Evolutionary conservation across 2,797 vertebrate genomes (phyloP), one percentile per base, ranked within the genome.

Genomic region (Chelmon rostratus): DNA sequence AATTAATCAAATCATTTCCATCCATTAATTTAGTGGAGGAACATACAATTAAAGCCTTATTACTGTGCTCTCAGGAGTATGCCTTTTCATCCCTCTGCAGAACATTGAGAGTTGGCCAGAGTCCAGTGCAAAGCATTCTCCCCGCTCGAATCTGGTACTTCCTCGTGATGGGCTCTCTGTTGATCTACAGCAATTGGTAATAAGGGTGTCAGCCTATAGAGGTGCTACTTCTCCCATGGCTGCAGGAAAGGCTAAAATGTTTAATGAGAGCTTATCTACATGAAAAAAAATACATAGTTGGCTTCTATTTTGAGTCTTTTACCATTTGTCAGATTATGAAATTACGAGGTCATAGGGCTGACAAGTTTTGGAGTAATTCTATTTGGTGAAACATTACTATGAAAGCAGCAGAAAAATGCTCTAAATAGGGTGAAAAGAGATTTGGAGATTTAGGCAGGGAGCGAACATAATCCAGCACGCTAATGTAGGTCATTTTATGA

Each of bases 21-120:
- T 94, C 94, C 95, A 96, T 96, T 96, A 94, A 96, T 96, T 96
- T 95, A 94, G 94, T 88, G 90, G 92, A 96, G 95, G 96, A 96
- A 96, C 96, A 96, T 96, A 95, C 95, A 95, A 96, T 96, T 96
- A 96, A 93, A 94, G 84, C 79, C 91, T 94, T 92, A 95, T 96
- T 95, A 95, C 90, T 80, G 86, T 74, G 88, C 94, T 95, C 94
- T 92, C 93, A 94, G 92, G 95, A 94, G 94, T 93, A 93, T 93
- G 94, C 89, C 94, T 95, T 96, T 96, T 96, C 93, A 94, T 94
- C 95, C 94, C 91, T 89, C 89, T 86, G 91, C 91, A 94, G 96
- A 96, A 96, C 96, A 96, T 96, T 96, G 94, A 89, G 93, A 92
- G 84, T 95, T 96, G 95, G 95, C 91, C 84, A 62, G 68, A 85